Percentiles rank a stretch among this genome's conserved stretches.
These are phyloP conservation scores for Hydrocynus forskahlii DNA, from an alignment of 2,797 vertebrate species.

Conservation along the genomic window DNA sequence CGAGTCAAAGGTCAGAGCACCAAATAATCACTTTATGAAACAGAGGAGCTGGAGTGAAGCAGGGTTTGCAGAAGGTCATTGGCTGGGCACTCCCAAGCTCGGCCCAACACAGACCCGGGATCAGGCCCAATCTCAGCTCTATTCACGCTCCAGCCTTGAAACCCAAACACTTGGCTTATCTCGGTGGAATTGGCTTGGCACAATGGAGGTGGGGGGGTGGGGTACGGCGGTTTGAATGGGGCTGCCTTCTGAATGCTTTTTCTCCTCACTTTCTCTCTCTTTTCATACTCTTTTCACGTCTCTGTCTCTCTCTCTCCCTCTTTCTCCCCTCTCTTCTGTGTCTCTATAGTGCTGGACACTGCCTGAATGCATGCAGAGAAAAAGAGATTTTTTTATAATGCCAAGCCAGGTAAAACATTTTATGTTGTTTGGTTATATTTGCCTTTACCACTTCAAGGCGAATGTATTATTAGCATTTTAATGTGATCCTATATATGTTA, in stretches of 20 bases:
- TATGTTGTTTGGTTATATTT: neutral
- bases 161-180: slow-evolving; percentile 69
- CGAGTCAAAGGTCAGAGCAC: slow-evolving; percentile 71
- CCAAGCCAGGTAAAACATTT: neutral
- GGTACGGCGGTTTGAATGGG: slow-evolving; percentile 67
- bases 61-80: slow-evolving; percentile 67
- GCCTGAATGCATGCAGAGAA: neutral
- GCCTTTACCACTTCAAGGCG: neutral
- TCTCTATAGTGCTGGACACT: neutral
- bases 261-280: slow-evolving; percentile 30
- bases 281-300: slow-evolving; percentile 20
- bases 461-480: neutral
- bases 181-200: slow-evolving; percentile 66
- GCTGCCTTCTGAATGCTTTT: slow-evolving; percentile 64
- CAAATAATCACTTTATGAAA: slow-evolving; percentile 76
- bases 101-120: slow-evolving; percentile 63
- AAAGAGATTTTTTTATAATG: neutral
- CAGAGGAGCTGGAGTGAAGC: slow-evolving; percentile 61
- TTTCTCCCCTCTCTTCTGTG: neutral
- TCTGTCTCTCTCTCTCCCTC: slow-evolving; percentile 8
- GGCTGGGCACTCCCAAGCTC: slow-evolving; percentile 45
- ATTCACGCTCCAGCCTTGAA: slow-evolving; percentile 72
- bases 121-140: slow-evolving; percentile 60
- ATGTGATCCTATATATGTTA: neutral
- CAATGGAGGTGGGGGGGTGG: slow-evolving; percentile 64